phyloP scores from a whole-genome alignment of 2,113 vertebrate genomes.

The Gnathonemus longibarbis region DNA sequence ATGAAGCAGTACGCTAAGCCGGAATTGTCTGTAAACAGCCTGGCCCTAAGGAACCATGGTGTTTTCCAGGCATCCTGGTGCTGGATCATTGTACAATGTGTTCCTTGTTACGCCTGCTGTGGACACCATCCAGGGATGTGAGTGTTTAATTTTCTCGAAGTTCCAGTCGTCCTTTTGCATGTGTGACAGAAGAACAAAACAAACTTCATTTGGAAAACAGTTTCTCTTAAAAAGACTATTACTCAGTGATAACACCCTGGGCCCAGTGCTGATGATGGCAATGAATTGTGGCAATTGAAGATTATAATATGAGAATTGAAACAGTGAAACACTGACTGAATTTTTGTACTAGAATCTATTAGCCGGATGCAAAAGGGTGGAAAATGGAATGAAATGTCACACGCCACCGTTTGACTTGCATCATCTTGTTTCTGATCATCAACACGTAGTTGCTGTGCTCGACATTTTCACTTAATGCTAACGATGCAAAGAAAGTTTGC shows the following conservation, averaged over 20 bases:
- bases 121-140: background rate
- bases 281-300: background rate
- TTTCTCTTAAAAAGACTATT: background rate
- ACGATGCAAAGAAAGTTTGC: background rate
- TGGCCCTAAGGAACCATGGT: background rate
- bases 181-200: background rate
- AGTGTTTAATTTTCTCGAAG: background rate
- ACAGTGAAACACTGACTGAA: background rate
- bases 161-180: background rate
- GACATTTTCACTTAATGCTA: background rate
- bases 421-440: background rate
- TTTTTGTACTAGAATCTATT: background rate
- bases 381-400: background rate
- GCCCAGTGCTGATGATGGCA: background rate
- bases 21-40: background rate
- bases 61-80: background rate
- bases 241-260: background rate
- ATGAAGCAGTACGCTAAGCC: background rate
- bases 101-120: background rate
- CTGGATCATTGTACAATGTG: background rate
- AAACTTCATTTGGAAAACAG: background rate
- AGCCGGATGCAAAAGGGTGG: background rate
- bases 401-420: background rate
- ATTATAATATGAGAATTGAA: background rate
- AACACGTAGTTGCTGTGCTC: background rate